Evolutionary conservation across 2,797 vertebrate genomes (phyloP).

Genomic region (Siniperca obscura): DNA sequence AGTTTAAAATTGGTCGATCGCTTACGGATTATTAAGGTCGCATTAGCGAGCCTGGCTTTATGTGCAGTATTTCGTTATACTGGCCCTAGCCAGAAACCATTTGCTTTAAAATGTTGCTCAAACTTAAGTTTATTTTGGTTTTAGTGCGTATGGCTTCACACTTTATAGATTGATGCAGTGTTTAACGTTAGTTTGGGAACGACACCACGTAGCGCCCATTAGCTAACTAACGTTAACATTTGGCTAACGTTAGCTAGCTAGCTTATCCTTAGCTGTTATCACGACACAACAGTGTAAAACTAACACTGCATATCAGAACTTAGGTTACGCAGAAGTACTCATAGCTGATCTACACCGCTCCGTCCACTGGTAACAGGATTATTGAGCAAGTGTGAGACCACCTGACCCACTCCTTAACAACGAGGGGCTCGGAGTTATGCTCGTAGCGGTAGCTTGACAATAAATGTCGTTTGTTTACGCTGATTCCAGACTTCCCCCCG

Average conservation of each 20-base stretch:
- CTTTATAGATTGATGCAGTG: conserved; percentile 45
- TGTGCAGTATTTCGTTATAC: conserved; percentile 17
- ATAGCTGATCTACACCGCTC: conserved; percentile 60
- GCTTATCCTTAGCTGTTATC: conserved; percentile 70
- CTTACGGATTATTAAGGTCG: conserved; percentile 5
- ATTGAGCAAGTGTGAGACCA: conserved; percentile 69
- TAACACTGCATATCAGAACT: conserved; percentile 56
- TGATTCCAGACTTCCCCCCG: conserved; percentile 64
- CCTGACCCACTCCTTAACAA: conserved; percentile 78
- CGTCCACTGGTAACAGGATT: conserved; percentile 55
- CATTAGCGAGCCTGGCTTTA: conserved; percentile 53
- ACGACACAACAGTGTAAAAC: conserved; percentile 60
- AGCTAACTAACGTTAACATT: conserved; percentile 63
- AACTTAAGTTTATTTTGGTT: conserved; percentile 40
- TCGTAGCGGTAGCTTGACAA: conserved; percentile 64
- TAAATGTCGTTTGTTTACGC: conserved; percentile 84
- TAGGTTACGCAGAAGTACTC: conserved; percentile 41
- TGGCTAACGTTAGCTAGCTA: conserved; percentile 71
- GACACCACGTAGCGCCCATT: conserved; percentile 36
- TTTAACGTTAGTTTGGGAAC: conserved; percentile 55
- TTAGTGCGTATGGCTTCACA: conserved; percentile 51
- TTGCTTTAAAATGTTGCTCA: background rate
- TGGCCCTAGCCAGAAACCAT: background rate
- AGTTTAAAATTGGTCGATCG: fast-evolving
- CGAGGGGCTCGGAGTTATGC: conserved; percentile 59